A percentile compares a stretch with the other conserved stretches of the same genome.
Conservation (phyloP, 2,113 vertebrate species). For the Cepphus grylle region DNA sequence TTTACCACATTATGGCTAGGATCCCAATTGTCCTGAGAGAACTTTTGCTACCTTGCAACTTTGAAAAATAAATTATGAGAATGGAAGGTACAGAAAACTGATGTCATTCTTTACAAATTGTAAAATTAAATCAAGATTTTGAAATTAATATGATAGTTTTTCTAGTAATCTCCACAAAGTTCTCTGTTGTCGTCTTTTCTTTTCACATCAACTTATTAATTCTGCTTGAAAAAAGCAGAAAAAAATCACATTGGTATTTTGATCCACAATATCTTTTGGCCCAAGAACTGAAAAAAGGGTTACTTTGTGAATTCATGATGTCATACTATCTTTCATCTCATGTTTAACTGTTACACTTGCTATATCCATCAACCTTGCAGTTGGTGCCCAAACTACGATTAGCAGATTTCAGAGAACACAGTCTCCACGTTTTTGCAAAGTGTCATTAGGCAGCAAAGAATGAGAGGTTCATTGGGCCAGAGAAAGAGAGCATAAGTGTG, state of each 20-base stretch:
- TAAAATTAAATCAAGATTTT: background rate
- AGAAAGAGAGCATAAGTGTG: background rate
- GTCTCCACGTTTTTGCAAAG: background rate
- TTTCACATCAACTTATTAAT: background rate
- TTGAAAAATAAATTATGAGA: background rate
- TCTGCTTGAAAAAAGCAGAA: background rate
- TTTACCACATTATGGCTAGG: background rate
- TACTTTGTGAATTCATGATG: background rate
- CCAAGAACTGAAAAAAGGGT: background rate
- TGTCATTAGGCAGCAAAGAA: background rate
- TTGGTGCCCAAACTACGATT: background rate
- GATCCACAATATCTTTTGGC: background rate
- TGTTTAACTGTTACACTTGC: background rate
- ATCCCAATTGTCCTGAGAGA: fast-evolving
- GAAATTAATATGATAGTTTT: background rate
- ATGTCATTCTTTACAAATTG: background rate
- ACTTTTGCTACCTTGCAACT: background rate
- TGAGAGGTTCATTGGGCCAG: background rate
- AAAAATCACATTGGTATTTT: background rate
- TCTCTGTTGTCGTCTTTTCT: background rate
- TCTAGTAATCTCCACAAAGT: background rate
- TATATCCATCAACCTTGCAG: background rate
- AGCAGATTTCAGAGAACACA: background rate
- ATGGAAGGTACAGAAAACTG: background rate
- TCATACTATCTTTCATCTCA: background rate